Percentiles rank a stretch among this genome's conserved stretches.
Evolutionary conservation across 2,113 vertebrate genomes (phyloP).

Genomic region (Lamprotornis superbus): DNA sequence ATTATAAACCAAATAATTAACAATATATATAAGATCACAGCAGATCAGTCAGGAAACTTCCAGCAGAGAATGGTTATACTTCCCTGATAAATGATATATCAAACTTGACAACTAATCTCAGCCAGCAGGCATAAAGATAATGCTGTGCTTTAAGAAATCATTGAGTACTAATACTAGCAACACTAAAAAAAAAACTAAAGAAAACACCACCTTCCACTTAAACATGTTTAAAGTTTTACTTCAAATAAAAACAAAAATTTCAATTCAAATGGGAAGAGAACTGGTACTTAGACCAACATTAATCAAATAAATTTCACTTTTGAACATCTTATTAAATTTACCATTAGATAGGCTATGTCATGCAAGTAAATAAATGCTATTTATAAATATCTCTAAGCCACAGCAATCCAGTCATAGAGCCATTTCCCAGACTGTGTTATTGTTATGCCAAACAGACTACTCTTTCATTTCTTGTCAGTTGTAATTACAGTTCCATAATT

Average conservation of each 20-base stretch:
- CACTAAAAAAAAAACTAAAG: neutral
- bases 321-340: slow-evolving; percentile 2
- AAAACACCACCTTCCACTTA: neutral
- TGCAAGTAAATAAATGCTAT: slow-evolving; percentile 26
- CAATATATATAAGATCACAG: neutral
- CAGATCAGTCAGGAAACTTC: neutral
- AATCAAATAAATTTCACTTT: slow-evolving; percentile 1
- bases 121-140: neutral
- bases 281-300: neutral
- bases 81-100: neutral
- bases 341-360: neutral
- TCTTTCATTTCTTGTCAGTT: slow-evolving; percentile 80
- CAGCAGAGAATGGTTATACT: neutral
- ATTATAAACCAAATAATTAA: neutral
- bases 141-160: neutral
- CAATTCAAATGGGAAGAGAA: neutral
- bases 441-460: slow-evolving; percentile 83
- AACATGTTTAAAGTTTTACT: neutral
- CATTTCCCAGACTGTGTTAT: slow-evolving; percentile 73
- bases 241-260: neutral
- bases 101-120: neutral
- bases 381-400: slow-evolving; percentile 51
- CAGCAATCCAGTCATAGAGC: slow-evolving; percentile 75
- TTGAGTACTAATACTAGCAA: neutral
- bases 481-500: slow-evolving; percentile 74